Evolutionary conservation across 2,113 vertebrate species (phyloP), one percentile per base, ranked within the genome.

Genomic region (Dryoscopus gambensis): DNA sequence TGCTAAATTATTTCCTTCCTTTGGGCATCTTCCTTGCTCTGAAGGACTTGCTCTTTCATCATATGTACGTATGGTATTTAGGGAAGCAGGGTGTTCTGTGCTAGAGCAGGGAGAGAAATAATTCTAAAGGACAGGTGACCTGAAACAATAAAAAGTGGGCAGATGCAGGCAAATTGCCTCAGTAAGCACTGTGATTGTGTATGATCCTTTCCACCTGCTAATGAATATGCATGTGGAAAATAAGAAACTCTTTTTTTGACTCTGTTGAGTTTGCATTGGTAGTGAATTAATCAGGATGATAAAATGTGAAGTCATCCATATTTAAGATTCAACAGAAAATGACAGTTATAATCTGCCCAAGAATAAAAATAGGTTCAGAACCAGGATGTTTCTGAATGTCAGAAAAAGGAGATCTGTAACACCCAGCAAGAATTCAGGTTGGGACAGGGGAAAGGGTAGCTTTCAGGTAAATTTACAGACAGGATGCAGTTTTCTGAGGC

Each of bases 211-310:
- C 94, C 83, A 96, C 83, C 91, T 95, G 95, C 91, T 96, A 85
- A 93, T 95, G 93, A 95, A 95, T 97, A 95, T 95, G 84, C 91
- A 96, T 89, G 83, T 23, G 9, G 50, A 87, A 94, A 96, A 93
- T 37, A 92, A 95, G 76, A 78, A 92, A 88, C 31, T 80, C 5
- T 4, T 64, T 93, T 94, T 95, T 96, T 14, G 88, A 59, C 77
- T 79, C 14, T 70, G 59, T 97, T 90, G 90, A 93, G 57, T 56
- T 96, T 96, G 88, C 91, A 90, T 13, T 88, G 57, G 37, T 82
- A 74, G 91, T 88, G 92, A 93, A 89, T 90, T 91, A 93, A 96
- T 95, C 85, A 93, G 81, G 64, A 93, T 91, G 69, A 95, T 90
- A 90, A 93, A 90, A 97, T 82, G 57, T 89, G 89, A 93, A 97